Conservation (phyloP, 2,797 vertebrate genomes). For the Ptychobarbus kaznakovi region DNA sequence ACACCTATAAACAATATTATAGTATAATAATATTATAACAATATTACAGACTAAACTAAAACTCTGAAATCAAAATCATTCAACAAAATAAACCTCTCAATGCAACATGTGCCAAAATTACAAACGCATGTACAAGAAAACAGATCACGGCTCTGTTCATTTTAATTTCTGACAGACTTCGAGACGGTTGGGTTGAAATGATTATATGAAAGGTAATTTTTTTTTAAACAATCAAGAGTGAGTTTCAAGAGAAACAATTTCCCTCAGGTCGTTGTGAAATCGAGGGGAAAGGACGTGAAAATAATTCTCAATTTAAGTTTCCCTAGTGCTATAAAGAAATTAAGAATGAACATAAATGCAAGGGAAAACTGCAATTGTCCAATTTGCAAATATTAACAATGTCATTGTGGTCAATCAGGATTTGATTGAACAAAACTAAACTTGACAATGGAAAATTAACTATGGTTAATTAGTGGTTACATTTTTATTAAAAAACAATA, state of each 20-base stretch:
- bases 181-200: constrained; percentile 5
- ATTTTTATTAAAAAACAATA: background rate
- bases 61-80: background rate
- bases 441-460: background rate
- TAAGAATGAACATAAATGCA: background rate
- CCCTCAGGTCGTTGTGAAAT: background rate
- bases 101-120: background rate
- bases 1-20: constrained; percentile 9
- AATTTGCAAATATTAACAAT: background rate
- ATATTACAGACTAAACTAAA: background rate
- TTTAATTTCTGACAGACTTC: constrained; percentile 22
- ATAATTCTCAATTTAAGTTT: background rate
- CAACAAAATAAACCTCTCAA: background rate
- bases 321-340: background rate
- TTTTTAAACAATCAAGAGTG: background rate
- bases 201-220: constrained; percentile 11
- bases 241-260: background rate
- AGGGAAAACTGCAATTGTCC: too few species aligned
- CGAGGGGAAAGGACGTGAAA: background rate
- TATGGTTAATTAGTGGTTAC: background rate
- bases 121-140: background rate
- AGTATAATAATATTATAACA: too few species aligned
- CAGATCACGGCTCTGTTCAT: background rate
- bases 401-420: background rate
- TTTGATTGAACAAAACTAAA: background rate